These are phyloP conservation scores for Pollachius pollachius DNA, from an alignment of 2,113 vertebrate genomes.

Conservation along the genomic window DNA sequence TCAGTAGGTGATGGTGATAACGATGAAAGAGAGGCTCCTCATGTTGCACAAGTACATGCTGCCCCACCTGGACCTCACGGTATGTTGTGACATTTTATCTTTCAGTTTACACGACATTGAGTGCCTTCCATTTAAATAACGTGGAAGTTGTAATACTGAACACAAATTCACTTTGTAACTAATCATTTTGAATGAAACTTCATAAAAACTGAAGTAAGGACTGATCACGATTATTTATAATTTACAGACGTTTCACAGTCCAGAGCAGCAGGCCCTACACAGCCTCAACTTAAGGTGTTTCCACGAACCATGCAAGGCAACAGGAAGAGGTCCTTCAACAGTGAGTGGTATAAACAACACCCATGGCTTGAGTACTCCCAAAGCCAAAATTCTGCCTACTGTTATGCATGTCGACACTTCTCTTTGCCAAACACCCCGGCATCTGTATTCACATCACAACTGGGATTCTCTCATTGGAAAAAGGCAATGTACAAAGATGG, in stretches of 20 bases:
- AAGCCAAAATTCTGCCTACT: slow-evolving; percentile 1
- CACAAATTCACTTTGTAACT: no score
- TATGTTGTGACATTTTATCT: no score
- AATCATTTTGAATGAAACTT: not conserved
- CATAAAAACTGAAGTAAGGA: not conserved
- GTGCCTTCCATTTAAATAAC: no score
- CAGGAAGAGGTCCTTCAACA: slow-evolving; percentile 1
- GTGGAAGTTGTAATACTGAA: no score
- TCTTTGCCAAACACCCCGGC: not conserved
- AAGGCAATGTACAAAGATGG: slow-evolving; percentile 8
- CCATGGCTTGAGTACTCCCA: slow-evolving; percentile 19
- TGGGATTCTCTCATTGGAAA: slow-evolving; percentile 21
- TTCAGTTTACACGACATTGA: no score
- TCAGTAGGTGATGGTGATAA: no score
- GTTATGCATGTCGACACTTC: slow-evolving; percentile 19
- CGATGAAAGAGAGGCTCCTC: no score
- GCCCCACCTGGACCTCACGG: no score
- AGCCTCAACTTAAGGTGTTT: not conserved
- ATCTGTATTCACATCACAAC: slow-evolving; percentile 4
- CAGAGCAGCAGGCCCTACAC: slow-evolving; percentile 6
- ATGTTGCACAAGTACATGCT: no score
- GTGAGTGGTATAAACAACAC: not conserved
- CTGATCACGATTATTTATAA: slow-evolving; percentile 5
- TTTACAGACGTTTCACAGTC: slow-evolving; percentile 9
- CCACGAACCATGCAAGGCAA: not conserved